A percentile compares a stretch with the other conserved stretches of the same genome.
These are phyloP conservation scores for Odocoileus virginianus DNA, from an alignment of 2,113 vertebrate genomes.

Conservation along the genomic window DNA sequence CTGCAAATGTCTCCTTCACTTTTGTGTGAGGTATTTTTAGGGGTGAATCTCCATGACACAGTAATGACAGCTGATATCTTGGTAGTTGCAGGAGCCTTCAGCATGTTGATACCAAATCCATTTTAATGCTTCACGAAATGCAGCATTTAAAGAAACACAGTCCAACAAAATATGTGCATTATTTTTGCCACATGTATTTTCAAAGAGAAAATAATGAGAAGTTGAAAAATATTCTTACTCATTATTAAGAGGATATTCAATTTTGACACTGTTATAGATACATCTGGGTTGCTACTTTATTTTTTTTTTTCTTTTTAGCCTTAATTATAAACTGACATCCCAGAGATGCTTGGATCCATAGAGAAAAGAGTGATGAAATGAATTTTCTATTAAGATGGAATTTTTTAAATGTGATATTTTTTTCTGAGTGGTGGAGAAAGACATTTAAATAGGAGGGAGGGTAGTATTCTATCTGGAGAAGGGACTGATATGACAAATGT, in stretches of 20 bases:
- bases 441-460: not conserved
- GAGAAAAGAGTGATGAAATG: not conserved
- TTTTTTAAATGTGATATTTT: not conserved
- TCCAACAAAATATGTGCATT: not conserved
- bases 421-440: not conserved
- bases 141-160: not conserved
- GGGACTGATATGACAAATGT: not conserved
- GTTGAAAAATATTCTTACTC: not conserved
- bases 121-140: slow-evolving; percentile 30
- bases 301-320: not conserved
- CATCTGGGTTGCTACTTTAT: not conserved
- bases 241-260: not conserved
- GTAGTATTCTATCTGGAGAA: not conserved
- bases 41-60: slow-evolving; percentile 47
- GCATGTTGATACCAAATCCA: slow-evolving; percentile 16
- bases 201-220: not conserved
- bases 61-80: slow-evolving; percentile 47
- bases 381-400: not conserved
- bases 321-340: not conserved
- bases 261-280: not conserved
- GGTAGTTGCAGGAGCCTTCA: not conserved
- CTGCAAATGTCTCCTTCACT: slow-evolving; percentile 32
- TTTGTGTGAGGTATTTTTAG: slow-evolving; percentile 56
- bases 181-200: not conserved
- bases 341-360: not conserved